phyloP scores from a whole-genome alignment of 1,140 invertebrate species.

The Subanguina moxae region DNA sequence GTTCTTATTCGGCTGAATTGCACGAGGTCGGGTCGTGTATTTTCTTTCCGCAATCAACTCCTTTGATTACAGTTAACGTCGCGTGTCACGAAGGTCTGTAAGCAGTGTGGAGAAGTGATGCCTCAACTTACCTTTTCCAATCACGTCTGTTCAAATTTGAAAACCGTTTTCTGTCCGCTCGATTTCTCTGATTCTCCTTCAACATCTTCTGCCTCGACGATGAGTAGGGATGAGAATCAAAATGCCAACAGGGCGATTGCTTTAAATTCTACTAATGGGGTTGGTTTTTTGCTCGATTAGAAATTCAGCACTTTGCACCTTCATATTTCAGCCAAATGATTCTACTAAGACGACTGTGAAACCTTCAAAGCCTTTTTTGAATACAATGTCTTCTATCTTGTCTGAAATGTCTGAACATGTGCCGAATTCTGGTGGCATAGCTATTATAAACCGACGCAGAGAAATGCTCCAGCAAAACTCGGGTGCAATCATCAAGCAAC shows the following conservation, averaged over 20 bases:
- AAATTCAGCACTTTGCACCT: no score
- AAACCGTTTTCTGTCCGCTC: background rate
- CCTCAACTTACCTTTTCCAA: background rate
- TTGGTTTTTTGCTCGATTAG: background rate
- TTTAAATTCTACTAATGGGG: no score
- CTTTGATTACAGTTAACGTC: background rate
- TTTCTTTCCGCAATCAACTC: background rate
- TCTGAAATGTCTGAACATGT: background rate
- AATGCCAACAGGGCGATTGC: no score
- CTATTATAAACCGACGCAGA: background rate
- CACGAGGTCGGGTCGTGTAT: no score
- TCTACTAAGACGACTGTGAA: background rate
- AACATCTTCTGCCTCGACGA: background rate
- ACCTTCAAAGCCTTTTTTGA: background rate
- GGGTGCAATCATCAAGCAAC: background rate
- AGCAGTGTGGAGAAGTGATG: background rate
- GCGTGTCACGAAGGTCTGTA: background rate
- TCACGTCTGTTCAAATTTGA: background rate
- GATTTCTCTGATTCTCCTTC: background rate
- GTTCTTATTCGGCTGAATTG: background rate
- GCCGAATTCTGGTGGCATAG: background rate
- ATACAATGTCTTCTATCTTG: background rate
- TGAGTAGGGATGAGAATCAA: no score
- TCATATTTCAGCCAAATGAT: no score
- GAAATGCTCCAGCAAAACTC: background rate